Base-by-base conservation (phyloP, 2,797 vertebrate genomes). In the Poliocrania exsul region DNA sequence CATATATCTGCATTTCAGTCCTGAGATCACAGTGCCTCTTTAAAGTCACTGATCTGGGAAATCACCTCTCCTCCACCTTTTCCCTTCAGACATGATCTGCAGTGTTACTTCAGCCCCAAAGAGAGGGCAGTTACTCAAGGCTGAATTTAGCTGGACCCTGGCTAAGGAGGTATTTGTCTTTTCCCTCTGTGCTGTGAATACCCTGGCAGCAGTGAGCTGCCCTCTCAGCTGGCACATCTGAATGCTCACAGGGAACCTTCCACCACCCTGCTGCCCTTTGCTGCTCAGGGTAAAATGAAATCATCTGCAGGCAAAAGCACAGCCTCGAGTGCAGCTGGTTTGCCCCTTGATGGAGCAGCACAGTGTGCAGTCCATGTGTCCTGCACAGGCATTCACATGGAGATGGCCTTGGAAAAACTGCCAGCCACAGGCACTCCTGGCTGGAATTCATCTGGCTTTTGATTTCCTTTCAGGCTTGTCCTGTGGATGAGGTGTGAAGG, bases 261-360 rank as follows among this genome's bases (percentile, higher is more conserved):
- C 51, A 13, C 1, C 33, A 2, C 29, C 44, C 69, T 4, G 6
- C 6, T n/a, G 57, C 44, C 16, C 2, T 31, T 56, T 2, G 1
- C 33, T 56, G 57, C 72, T 47, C 20, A 0, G 57, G 40, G 14
- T 31, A 26, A 11, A 25, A 2, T 0, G 5, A 35, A 51, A 2
- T 3, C 86, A 38, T 40, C 46, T 16, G 57, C 91, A 54, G 31
- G 16, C 13, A 47, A 6, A 46, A 46, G 46, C 18, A 0, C 0
- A 5, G 64, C 75, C 29, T 1, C 4, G 1, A 64, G 37, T 11
- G 12, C 9, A 3, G 58, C n/a, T 18, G 75, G 0, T 31, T 16
- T 21, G 0, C 9, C 18, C 50, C 0, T 0, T 6, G 53, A 2
- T 26, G 20, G 19, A 37, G 62, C 0, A 0, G 5, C 4, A 25